Conservation (phyloP, 2,113 vertebrate genomes). For the Colius striatus region DNA sequence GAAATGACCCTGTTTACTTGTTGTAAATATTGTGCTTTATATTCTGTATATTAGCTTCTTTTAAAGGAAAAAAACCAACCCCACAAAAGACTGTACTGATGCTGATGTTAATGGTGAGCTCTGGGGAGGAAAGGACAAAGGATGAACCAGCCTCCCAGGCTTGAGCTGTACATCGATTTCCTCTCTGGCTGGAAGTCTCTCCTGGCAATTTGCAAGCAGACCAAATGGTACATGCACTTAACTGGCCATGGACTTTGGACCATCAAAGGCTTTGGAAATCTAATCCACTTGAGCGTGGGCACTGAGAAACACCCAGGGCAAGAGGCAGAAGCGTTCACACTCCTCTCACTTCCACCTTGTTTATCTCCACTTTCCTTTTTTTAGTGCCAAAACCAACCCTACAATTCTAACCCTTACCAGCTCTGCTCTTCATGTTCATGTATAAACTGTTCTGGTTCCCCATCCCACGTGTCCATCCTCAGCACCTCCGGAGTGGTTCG, state of each 20-base stretch:
- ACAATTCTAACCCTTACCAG: background rate
- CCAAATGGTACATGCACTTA: fast-evolving
- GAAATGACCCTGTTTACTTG: slow-evolving; percentile 72
- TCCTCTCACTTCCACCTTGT: background rate
- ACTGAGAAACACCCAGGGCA: background rate
- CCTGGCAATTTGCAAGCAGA: background rate
- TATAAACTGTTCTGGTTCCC: no score
- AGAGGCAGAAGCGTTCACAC: background rate
- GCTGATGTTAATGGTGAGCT: background rate
- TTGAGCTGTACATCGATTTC: background rate
- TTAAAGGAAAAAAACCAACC: slow-evolving; percentile 27
- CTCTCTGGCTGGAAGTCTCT: background rate
- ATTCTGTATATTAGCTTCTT: slow-evolving; percentile 83
- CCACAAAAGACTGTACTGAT: slow-evolving; percentile 55
- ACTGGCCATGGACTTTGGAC: background rate
- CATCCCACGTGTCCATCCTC: background rate
- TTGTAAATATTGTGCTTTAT: slow-evolving; percentile 83
- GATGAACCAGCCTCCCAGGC: background rate
- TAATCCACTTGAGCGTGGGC: background rate
- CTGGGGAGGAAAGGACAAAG: background rate
- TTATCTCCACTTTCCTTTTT: background rate
- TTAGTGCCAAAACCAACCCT: slow-evolving; percentile 56
- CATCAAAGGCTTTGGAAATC: background rate
- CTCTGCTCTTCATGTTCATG: background rate
- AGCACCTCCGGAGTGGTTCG: background rate